Evolutionary conservation across 2,113 vertebrate species (phyloP).

Genomic region (Thomomys bottae): DNA sequence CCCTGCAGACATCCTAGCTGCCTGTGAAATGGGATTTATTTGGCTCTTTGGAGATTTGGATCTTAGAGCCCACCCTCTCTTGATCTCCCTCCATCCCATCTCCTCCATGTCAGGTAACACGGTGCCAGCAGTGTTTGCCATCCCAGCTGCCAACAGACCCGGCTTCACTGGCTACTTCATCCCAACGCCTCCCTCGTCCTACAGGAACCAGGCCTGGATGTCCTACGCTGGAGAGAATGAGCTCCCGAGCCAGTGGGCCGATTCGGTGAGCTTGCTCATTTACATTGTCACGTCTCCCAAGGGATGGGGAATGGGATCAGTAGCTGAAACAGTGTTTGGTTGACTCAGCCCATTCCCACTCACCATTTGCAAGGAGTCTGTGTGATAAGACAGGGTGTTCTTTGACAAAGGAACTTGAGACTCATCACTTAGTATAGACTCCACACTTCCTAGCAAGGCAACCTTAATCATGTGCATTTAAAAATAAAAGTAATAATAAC

Average conservation of each 20-base stretch:
- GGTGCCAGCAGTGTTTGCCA: constrained; percentile 97
- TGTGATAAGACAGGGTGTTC: neutral
- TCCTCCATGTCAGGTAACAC: constrained; percentile 91
- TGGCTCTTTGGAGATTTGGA: neutral
- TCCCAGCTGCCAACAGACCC: constrained; percentile 94
- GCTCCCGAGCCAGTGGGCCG: constrained; percentile 94
- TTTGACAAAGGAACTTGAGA: neutral
- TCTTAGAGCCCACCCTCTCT: neutral
- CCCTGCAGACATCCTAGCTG: neutral
- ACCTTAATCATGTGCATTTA: neutral
- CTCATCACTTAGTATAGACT: neutral
- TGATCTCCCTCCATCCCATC: constrained; percentile 10
- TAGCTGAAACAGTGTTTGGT: neutral
- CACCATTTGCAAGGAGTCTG: neutral
- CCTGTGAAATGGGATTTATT: neutral
- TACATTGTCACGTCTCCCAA: neutral
- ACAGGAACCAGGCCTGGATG: constrained; percentile 97
- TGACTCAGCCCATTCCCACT: neutral
- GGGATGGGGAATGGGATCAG: neutral
- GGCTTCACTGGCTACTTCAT: constrained; percentile 96
- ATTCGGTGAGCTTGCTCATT: constrained; percentile 90
- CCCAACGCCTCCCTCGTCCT: constrained; percentile 93
- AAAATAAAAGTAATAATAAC: neutral
- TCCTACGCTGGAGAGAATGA: constrained; percentile 96
- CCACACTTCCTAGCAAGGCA: neutral